Conservation (phyloP, 2,113 vertebrate species). For the Callithrix jacchus region DNA sequence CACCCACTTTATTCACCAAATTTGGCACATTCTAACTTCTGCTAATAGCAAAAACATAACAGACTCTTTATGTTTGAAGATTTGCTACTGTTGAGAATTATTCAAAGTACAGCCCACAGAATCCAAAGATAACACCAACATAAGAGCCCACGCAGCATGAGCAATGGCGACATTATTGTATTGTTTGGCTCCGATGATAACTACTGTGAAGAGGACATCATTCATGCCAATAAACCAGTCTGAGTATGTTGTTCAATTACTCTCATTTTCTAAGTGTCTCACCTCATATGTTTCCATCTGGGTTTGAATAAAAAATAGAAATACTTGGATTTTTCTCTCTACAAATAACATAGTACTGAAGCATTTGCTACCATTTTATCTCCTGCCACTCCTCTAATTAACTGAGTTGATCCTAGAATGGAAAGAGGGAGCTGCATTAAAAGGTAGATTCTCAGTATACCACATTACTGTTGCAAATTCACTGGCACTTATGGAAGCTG, state of each 20-base stretch:
- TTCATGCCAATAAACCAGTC: not conserved
- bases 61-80: not conserved
- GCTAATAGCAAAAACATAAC: conserved; percentile 37
- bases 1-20: conserved; percentile 24
- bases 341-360: not conserved
- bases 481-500: not conserved
- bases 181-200: not conserved
- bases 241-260: not conserved
- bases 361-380: not conserved
- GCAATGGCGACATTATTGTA: not conserved
- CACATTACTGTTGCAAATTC: not conserved
- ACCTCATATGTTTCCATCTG: conserved; percentile 49
- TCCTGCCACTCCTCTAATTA: not conserved
- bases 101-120: not conserved
- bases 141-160: not conserved
- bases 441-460: not conserved
- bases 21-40: conserved; percentile 13
- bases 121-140: not conserved
- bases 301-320: conserved; percentile 46
- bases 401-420: not conserved
- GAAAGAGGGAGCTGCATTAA: not conserved
- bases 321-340: not conserved
- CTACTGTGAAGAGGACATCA: not conserved
- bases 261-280: conserved; percentile 31
- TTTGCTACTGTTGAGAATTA: not conserved